These are phyloP conservation scores for Tetragnatha montana DNA, from an alignment of 2,888 invertebrate species.

Conservation along the genomic window DNA sequence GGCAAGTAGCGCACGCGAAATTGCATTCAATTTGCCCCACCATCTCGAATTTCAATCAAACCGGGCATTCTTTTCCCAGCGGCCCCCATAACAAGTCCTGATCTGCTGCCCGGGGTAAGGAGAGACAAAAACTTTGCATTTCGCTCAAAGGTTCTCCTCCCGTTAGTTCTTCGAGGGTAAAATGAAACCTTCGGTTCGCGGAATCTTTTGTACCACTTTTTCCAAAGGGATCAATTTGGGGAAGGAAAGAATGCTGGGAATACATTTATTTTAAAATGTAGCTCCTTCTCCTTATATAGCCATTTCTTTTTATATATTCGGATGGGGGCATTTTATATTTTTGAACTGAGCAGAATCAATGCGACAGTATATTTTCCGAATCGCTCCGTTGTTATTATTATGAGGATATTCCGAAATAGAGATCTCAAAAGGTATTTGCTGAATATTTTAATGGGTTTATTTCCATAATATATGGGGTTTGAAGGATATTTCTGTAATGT, in stretches of 20 bases:
- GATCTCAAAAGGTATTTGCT: neutral
- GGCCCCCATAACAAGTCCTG: neutral
- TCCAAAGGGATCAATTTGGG: conserved; percentile 42
- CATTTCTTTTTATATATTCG: neutral
- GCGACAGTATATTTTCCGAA: neutral
- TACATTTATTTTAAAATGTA: neutral
- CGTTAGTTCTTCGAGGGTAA: neutral
- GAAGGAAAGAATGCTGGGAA: neutral
- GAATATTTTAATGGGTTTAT: neutral
- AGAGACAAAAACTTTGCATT: neutral
- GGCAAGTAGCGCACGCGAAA: neutral
- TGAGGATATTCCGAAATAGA: neutral
- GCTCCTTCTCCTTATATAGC: neutral
- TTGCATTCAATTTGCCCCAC: neutral
- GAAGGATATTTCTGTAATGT: neutral
- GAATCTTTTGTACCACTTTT: conserved; percentile 5
- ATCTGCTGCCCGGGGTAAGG: neutral
- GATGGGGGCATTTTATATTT: neutral
- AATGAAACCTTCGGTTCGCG: neutral
- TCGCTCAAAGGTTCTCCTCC: neutral
- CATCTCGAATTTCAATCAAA: neutral
- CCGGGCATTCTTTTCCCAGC: neutral
- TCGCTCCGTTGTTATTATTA: too few relatives aligned
- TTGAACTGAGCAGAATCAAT: neutral
- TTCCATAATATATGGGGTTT: neutral